Conservation (phyloP, 2,113 vertebrate species). For the Syngnathus scovelli region DNA sequence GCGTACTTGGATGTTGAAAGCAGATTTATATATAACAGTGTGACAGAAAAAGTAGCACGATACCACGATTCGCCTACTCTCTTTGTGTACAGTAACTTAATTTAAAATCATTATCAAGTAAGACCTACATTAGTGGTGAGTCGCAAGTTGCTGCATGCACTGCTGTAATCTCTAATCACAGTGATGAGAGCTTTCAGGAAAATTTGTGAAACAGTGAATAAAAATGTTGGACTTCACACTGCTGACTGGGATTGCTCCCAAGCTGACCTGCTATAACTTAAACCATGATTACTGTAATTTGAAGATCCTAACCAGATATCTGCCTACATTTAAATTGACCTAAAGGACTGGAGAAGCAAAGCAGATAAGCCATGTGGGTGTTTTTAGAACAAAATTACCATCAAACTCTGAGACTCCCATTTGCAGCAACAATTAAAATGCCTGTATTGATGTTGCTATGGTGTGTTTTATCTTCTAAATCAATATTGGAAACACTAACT, state of each 20-base stretch:
- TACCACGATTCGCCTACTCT: not conserved
- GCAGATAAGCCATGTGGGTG: not conserved
- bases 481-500: slow-evolving; percentile 21
- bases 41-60: not conserved
- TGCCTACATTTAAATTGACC: not conserved
- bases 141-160: not conserved
- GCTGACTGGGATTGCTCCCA: slow-evolving; percentile 1
- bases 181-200: not conserved
- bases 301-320: not conserved
- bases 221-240: slow-evolving; percentile 4
- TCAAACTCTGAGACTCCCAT: slow-evolving; percentile 1
- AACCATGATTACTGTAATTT: slow-evolving; percentile 1
- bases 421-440: slow-evolving; percentile 9
- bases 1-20: not conserved
- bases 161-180: not conserved
- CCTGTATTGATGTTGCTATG: slow-evolving; percentile 13
- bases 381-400: slow-evolving; percentile 4
- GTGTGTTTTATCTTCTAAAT: slow-evolving; percentile 11
- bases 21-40: not conserved
- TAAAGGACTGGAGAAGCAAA: not conserved
- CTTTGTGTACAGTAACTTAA: not conserved
- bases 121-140: not conserved
- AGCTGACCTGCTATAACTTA: slow-evolving; percentile 8
- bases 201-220: not conserved
- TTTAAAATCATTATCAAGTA: not conserved